phyloP scores from a whole-genome alignment of 2,797 vertebrate species.

The Anabacerthia variegaticeps region DNA sequence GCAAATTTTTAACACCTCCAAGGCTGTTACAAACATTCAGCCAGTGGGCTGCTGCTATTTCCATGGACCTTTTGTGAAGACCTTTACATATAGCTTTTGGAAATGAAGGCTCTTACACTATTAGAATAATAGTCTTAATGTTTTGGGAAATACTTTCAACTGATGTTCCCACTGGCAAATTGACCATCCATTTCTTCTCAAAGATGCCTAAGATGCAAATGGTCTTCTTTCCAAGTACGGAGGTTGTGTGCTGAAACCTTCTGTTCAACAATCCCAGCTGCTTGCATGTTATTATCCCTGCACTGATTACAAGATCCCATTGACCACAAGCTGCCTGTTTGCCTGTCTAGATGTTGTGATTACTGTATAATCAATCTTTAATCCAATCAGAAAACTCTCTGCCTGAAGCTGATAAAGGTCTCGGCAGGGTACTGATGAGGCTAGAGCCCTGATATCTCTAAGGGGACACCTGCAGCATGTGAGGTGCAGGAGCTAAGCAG shows the following conservation, averaged over 20 bases:
- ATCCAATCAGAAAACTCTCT: conserved; percentile 83
- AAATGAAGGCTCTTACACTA: neutral
- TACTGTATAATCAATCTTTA: conserved; percentile 84
- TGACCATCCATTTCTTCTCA: conserved; percentile 34
- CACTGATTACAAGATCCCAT: conserved; percentile 85
- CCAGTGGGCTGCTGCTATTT: neutral
- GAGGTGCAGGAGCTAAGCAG: conserved; percentile 61
- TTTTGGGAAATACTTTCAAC: conserved; percentile 29
- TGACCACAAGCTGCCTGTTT: conserved; percentile 78
- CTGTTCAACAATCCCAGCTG: conserved; percentile 62
- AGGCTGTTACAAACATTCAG: neutral
- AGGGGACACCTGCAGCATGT: conserved; percentile 65
- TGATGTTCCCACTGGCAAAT: neutral
- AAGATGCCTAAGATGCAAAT: conserved; percentile 13
- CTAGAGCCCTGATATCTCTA: conserved; percentile 75
- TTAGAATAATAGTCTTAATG: neutral
- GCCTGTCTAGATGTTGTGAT: conserved; percentile 77
- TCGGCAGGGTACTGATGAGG: conserved; percentile 81
- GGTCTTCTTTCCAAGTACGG: neutral
- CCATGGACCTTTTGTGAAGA: neutral
- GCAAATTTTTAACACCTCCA: neutral
- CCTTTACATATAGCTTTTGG: neutral
- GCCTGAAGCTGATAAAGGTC: conserved; percentile 80
- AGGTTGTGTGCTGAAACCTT: conserved; percentile 14
- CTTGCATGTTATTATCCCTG: conserved; percentile 74